Base-by-base conservation (phyloP, 2,888 invertebrate species). In the Sclerodermus sp. region DNA sequence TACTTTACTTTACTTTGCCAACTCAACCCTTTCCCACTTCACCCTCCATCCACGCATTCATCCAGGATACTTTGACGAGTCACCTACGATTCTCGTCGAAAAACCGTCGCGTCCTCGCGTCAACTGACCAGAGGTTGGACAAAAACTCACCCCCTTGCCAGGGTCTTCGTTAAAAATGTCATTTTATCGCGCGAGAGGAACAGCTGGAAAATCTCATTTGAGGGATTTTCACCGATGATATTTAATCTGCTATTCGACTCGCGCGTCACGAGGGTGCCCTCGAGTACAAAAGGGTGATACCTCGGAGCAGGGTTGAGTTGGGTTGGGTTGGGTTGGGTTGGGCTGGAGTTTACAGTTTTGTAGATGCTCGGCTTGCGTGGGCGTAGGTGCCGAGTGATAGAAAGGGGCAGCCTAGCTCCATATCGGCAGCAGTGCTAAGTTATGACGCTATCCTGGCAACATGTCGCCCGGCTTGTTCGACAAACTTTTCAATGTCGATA, bases 401-500 rank as follows among this genome's bases (percentile, higher is more conserved):
- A 23, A 40, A 12, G 36, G n/a, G 34, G 17, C 39, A 47, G 38
- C 46, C 57, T 50, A 47, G 59, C 54, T 62, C 66, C 68, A 70
- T 70, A 73, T 71, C 71, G 73, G 65, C 62, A 57, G 53, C 58
- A 58, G 57, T 54, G 62, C 58, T 71, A 73, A 77, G 73, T 76
- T 76, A 77, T 71, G 68, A 63, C 64, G 67, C 75, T 67, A 74
- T 76, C 74, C 64, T 59, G 60, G 72, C 74, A 76, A 73, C 68
- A 70, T 77, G 76, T 74, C 75, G 71, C 67, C 63, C 54, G 65
- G 57, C 67, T 69, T 75, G 74, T 74, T 72, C 70, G 62, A 71
- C 76, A 71, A 76, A 76, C 76, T 76, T 76, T 77, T 72, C 72
- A 72, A 69, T 67, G 69, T 67, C 72, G 68, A 70, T 68, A 68